Evolutionary conservation across 2,888 invertebrate genomes (phyloP).

Genomic region (Sthenelais limicola): DNA sequence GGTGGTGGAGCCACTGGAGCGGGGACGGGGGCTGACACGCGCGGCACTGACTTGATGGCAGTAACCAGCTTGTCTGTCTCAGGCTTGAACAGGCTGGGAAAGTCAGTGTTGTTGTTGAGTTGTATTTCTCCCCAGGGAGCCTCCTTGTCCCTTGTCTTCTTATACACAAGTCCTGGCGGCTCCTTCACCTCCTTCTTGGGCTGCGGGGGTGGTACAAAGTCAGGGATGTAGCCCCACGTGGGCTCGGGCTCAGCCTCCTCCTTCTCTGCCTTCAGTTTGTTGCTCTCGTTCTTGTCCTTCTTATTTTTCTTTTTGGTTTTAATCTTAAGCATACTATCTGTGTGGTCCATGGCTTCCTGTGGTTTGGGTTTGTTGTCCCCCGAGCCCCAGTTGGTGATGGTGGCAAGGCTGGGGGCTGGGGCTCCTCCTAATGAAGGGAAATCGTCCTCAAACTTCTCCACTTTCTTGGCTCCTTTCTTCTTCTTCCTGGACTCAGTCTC

Average conservation of each 20-base stretch:
- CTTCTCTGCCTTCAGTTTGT: conserved; percentile 35
- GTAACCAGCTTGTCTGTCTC: not conserved
- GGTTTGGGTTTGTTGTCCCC: too few species aligned
- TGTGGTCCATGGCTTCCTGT: too few species aligned
- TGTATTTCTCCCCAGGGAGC: conserved; percentile 8
- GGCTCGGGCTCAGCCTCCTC: conserved; percentile 39
- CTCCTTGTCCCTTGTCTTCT: conserved; percentile 5
- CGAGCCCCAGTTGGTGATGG: too few species aligned
- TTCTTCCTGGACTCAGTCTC: not conserved
- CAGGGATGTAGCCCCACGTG: conserved; percentile 23
- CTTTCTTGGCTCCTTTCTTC: too few species aligned
- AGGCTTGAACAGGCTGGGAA: conserved; percentile 11
- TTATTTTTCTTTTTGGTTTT: not conserved
- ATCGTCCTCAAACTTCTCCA: conserved; percentile 51
- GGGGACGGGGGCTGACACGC: too few species aligned
- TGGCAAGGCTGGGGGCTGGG: too few species aligned
- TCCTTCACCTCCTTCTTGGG: conserved; percentile 15
- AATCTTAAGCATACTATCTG: too few species aligned
- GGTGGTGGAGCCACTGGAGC: too few species aligned
- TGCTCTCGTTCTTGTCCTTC: conserved; percentile 34
- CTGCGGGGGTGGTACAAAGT: conserved; percentile 1
- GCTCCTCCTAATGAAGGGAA: too few species aligned
- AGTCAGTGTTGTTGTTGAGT: not conserved
- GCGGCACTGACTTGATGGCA: too few species aligned
- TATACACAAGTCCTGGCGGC: conserved; percentile 13